Conservation (phyloP, 2,797 vertebrate species). For the Cuniculus paca region DNA sequence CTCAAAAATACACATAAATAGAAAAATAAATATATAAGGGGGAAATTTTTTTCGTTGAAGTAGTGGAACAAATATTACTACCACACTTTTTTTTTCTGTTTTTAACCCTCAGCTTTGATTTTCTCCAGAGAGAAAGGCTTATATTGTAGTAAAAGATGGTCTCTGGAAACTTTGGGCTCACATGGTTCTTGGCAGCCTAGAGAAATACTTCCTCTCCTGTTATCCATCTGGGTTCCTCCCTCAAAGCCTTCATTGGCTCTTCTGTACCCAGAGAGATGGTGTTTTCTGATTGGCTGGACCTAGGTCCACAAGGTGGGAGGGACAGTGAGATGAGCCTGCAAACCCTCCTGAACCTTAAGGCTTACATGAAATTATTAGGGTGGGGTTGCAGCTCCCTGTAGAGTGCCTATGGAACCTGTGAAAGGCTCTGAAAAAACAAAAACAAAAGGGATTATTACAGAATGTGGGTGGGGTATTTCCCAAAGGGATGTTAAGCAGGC, state of each 20-base stretch:
- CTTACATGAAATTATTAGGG: background rate
- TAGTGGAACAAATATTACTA: conserved; percentile 15
- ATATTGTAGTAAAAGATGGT: background rate
- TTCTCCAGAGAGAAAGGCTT: conserved; percentile 24
- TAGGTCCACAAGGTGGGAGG: background rate
- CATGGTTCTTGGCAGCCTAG: background rate
- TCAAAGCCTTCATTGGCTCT: background rate
- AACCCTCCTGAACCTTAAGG: background rate
- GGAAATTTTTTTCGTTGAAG: background rate
- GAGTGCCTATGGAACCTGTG: background rate
- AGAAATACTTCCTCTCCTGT: background rate
- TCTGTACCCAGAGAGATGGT: background rate
- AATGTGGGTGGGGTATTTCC: background rate
- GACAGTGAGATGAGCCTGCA: background rate
- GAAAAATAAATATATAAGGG: background rate
- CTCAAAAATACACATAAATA: conserved; percentile 19
- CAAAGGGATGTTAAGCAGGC: background rate
- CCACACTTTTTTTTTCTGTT: background rate
- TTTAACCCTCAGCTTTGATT: conserved; percentile 39
- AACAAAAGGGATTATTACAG: background rate
- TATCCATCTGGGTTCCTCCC: background rate
- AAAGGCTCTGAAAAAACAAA: background rate
- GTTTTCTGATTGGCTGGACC: background rate
- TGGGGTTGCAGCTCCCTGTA: background rate
- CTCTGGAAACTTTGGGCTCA: background rate